These are phyloP conservation scores for Meriones unguiculatus DNA, from an alignment of 2,113 vertebrate species.

Conservation along the genomic window DNA sequence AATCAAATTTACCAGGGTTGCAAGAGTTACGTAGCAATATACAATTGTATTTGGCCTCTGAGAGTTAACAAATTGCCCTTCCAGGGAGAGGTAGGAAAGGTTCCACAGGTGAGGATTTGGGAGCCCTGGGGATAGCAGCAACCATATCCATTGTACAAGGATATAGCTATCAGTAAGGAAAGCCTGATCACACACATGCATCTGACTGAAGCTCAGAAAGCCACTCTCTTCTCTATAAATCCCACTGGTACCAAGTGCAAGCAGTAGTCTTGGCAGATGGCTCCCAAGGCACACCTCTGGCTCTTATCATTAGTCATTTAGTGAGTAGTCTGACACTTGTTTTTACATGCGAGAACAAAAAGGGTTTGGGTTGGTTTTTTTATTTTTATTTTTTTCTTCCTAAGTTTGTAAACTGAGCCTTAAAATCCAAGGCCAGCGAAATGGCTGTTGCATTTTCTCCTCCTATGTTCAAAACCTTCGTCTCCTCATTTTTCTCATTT, in stretches of 20 bases:
- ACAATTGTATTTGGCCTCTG: background rate
- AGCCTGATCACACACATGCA: background rate
- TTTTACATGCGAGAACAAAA: constrained; percentile 26
- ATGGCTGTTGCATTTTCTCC: background rate
- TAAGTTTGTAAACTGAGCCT: constrained; percentile 37
- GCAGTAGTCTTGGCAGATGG: background rate
- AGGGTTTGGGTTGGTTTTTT: too few species aligned
- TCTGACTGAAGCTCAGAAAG: background rate
- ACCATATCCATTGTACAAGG: background rate
- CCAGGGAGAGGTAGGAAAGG: background rate
- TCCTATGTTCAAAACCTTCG: background rate
- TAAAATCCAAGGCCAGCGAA: constrained; percentile 56
- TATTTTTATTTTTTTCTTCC: background rate
- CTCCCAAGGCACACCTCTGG: background rate
- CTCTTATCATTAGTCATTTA: constrained; percentile 1
- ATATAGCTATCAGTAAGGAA: background rate
- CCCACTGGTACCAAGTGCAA: background rate
- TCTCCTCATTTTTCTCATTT: background rate
- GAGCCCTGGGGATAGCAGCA: background rate
- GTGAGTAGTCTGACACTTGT: constrained; percentile 25
- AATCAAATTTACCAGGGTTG: constrained; percentile 38
- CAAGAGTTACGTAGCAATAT: constrained; percentile 34
- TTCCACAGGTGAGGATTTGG: too few species aligned
- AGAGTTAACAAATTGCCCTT: constrained; percentile 32
- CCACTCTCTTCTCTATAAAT: background rate